Conservation (phyloP, 1,140 invertebrate genomes). For the Drosophila takahashii region DNA sequence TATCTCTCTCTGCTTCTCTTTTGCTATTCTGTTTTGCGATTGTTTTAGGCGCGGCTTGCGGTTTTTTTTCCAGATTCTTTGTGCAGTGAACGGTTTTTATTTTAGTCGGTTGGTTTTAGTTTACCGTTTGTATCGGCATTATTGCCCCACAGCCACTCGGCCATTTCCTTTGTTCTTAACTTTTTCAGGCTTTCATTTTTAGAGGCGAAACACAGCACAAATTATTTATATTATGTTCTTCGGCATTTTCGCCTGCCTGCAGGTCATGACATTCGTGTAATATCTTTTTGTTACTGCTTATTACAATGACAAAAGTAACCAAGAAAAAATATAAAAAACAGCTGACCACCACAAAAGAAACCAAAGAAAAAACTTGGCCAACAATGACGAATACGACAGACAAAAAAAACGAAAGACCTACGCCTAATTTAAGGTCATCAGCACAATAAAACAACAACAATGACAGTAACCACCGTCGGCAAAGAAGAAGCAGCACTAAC, state of each 20-base stretch:
- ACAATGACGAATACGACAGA: conserved; percentile 45
- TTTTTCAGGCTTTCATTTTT: conserved; percentile 54
- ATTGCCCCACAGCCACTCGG: background rate
- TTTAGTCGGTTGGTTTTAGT: conserved; percentile 21
- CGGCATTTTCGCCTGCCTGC: conserved; percentile 40
- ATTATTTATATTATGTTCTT: conserved; percentile 52
- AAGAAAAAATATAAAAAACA: conserved; percentile 37
- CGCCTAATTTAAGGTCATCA: conserved; percentile 83
- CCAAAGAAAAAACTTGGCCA: conserved; percentile 62
- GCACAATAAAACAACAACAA: conserved; percentile 76
- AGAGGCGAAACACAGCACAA: conserved; percentile 10
- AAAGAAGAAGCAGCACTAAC: conserved; percentile 44
- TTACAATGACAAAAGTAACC: conserved; percentile 53
- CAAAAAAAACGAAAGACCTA: conserved; percentile 66
- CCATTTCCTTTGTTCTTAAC: conserved; percentile 35
- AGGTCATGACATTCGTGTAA: conserved; percentile 72
- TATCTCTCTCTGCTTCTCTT: conserved; percentile 9
- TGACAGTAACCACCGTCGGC: conserved; percentile 19
- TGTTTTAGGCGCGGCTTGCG: conserved; percentile 51
- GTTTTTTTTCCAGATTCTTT: conserved; percentile 39
- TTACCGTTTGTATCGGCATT: conserved; percentile 18
- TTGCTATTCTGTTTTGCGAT: conserved; percentile 22
- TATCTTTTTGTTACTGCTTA: conserved; percentile 66
- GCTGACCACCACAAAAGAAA: conserved; percentile 51
- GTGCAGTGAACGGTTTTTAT: conserved; percentile 44